phyloP scores from a whole-genome alignment of 2,888 invertebrate genomes.

The Cephus sareptanus region DNA sequence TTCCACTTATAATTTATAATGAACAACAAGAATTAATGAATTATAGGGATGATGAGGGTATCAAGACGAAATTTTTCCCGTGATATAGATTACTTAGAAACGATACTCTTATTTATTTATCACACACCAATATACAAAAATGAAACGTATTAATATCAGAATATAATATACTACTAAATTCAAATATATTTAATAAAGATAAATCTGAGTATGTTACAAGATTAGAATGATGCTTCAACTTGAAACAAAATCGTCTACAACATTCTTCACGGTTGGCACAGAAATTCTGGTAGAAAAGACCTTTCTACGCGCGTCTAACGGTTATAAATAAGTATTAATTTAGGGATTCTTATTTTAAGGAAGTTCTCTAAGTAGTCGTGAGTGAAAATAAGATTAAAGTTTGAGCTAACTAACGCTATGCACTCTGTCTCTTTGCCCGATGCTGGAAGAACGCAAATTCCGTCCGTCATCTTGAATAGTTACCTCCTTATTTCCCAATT shows the following conservation, averaged over 20 bases:
- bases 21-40: background rate
- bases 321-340: constrained; percentile 64
- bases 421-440: constrained; percentile 15
- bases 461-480: background rate
- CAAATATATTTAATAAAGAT: constrained; percentile 65
- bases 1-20: background rate
- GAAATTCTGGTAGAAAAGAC: constrained; percentile 63
- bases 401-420: constrained; percentile 44
- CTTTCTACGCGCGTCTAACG: constrained; percentile 48
- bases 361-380: constrained; percentile 57
- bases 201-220: constrained; percentile 66
- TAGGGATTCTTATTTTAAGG: constrained; percentile 58
- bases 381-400: constrained; percentile 58
- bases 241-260: constrained; percentile 61
- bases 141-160: constrained; percentile 66
- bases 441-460: constrained; percentile 2
- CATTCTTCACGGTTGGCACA: constrained; percentile 65
- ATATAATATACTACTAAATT: constrained; percentile 66
- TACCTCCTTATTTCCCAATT: background rate
- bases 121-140: constrained; percentile 67
- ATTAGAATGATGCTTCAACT: constrained; percentile 62
- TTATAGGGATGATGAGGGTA: background rate
- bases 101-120: constrained; percentile 66
- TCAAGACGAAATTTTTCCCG: background rate
- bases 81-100: constrained; percentile 58